Evolutionary conservation across 2,113 vertebrate species (phyloP), one percentile per base, ranked within the genome.

Genomic region (Chaetodon auriga): DNA sequence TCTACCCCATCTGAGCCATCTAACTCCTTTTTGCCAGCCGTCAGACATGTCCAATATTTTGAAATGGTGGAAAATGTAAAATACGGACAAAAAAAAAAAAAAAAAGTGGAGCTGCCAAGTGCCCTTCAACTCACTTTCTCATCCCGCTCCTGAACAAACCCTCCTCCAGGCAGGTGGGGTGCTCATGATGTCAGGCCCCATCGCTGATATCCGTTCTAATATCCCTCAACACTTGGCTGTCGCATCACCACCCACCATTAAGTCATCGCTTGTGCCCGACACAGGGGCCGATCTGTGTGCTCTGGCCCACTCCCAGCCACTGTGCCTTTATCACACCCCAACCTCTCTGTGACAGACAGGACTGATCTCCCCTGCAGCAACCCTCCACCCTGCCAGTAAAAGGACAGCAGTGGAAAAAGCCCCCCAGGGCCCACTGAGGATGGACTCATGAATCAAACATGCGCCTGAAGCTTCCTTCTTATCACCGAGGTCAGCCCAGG

Each of bases 371-470:
- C 92, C 88, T 81, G 83, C 89, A 91, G 91, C 90, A 89, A 81
- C 85, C 87, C 86, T 93, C 87, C 88, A 90, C 87, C 85, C 85
- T 84, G 88, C 90, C 89, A 90, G 92, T 92, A 94, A 94, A 95
- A 95, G 92, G 91, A 95, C 93, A 93, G 92, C 87, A 85, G 85
- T 92, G 90, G 91, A 93, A 94, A 92, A 94, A 93, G 88, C 90
- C 82, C 93, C 93, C 87, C 80, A 87, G 91, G 93, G 91, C 69
- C 91, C 88, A 88, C 84, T 90, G 90, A 92, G 93, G 91, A 93
- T 89, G 89, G 92, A 91, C 93, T 95, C 94, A 95, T 95, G 95
- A 95, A 95, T 95, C 95, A 95, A 95, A 94, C 94, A 95, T 95
- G 91, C 46, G 84, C 94, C 93, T 73, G 69, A 91, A 93, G 93